These are phyloP conservation scores for Muscidifurax raptorellus DNA, from an alignment of 1,140 invertebrate genomes.

Conservation along the genomic window DNA sequence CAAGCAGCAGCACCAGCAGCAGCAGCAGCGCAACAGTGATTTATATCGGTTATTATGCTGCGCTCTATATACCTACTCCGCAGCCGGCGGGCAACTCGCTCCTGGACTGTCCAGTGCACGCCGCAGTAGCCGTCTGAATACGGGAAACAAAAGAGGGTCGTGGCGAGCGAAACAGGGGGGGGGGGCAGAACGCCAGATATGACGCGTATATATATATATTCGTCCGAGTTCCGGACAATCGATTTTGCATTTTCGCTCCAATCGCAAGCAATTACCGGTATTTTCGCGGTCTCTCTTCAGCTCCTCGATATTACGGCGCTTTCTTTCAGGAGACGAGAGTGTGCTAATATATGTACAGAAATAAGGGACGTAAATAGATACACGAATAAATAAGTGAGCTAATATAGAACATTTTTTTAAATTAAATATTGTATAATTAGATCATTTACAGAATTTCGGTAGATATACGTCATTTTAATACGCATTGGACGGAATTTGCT, in stretches of 20 bases:
- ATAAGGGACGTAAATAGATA: background rate
- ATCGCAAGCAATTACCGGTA: slow-evolving; percentile 33
- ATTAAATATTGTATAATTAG: too few species aligned
- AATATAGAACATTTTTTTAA: too few species aligned
- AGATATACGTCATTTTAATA: too few species aligned
- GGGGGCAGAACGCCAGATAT: background rate
- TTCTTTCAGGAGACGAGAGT: background rate
- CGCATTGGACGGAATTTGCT: too few species aligned
- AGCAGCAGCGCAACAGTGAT: slow-evolving; percentile 41
- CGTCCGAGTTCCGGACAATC: slow-evolving; percentile 5
- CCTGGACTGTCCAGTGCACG: slow-evolving; percentile 23
- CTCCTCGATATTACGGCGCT: background rate
- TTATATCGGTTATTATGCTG: slow-evolving; percentile 49
- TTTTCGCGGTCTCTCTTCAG: background rate
- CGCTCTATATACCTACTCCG: background rate
- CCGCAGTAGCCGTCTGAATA: slow-evolving; percentile 18
- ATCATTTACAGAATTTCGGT: too few species aligned
- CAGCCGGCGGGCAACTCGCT: slow-evolving; percentile 2
- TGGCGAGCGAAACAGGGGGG: too few species aligned
- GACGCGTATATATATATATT: slow-evolving; percentile 15
- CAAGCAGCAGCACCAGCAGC: slow-evolving; percentile 18
- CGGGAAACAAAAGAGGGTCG: slow-evolving; percentile 8
- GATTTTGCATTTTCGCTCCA: slow-evolving; percentile 23
- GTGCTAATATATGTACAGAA: background rate
- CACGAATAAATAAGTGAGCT: too few species aligned